Conservation (phyloP, 2,113 vertebrate species). For the Aegotheles bennettii region DNA sequence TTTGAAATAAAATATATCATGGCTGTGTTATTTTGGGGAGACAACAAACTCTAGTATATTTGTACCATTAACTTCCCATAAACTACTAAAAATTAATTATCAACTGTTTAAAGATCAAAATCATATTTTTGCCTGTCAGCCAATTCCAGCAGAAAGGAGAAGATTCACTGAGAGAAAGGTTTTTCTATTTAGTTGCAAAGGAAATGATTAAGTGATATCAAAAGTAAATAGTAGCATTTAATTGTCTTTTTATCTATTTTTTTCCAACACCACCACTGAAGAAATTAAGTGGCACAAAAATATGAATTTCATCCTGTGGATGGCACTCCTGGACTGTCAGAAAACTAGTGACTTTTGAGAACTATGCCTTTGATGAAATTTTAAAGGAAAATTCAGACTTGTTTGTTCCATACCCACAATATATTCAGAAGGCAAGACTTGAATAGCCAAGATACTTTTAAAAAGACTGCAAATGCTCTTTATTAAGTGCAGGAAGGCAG, state of each 20-base stretch:
- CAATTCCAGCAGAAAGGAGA: neutral
- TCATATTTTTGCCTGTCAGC: neutral
- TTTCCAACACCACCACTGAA: neutral
- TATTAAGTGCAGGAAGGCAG: neutral
- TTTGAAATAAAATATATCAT: neutral
- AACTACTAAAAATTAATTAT: constrained; percentile 15
- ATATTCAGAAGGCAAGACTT: neutral
- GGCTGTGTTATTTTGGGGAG: neutral
- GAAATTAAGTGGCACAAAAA: neutral
- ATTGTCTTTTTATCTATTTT: too few species aligned
- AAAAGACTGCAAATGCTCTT: neutral
- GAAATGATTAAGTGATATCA: neutral
- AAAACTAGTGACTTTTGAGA: neutral
- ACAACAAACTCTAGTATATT: neutral
- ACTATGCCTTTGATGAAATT: neutral
- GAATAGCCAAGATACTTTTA: neutral
- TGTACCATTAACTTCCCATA: neutral
- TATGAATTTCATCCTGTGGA: constrained; percentile 51
- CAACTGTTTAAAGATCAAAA: constrained; percentile 17
- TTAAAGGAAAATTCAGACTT: constrained; percentile 42
- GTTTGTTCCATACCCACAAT: neutral
- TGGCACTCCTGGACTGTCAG: constrained; percentile 49
- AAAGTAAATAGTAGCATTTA: constrained; percentile 34
- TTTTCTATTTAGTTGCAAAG: neutral
- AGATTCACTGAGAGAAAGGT: neutral